Percentiles rank a stretch among this genome's conserved stretches.
phyloP scores from a whole-genome alignment of 2,113 vertebrate genomes.

The Bos indicus region DNA sequence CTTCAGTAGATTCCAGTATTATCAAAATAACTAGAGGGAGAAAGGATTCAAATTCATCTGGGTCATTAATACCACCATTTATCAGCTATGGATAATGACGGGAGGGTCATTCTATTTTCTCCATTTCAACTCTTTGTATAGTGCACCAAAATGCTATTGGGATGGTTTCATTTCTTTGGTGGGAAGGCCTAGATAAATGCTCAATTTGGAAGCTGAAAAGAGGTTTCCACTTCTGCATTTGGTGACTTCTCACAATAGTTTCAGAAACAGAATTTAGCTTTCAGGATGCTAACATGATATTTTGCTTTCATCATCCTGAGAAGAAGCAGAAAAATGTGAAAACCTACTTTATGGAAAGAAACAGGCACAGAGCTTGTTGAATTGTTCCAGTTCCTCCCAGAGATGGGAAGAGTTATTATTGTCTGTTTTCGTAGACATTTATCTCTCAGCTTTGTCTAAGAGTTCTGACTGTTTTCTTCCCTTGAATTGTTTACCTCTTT shows the following conservation, averaged over 20 bases:
- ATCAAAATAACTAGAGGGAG: constrained; percentile 83
- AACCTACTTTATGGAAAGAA: constrained; percentile 24
- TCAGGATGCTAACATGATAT: constrained; percentile 47
- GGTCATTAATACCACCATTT: constrained; percentile 79
- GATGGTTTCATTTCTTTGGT: neutral
- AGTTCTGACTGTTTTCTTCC: neutral
- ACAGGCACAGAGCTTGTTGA: neutral
- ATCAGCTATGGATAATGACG: constrained; percentile 60
- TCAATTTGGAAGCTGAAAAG: neutral
- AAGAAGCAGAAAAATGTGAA: neutral
- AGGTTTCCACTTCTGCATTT: neutral
- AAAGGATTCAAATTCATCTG: constrained; percentile 80
- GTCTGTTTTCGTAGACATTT: neutral
- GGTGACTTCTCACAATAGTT: constrained; percentile 59
- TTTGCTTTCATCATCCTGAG: constrained; percentile 55
- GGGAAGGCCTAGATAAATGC: neutral
- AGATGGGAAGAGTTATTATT: neutral
- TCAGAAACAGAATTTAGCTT: constrained; percentile 60
- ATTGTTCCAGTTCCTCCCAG: neutral
- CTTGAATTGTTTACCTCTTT: neutral
- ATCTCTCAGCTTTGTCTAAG: neutral
- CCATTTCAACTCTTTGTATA: neutral
- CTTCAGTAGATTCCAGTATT: constrained; percentile 80
- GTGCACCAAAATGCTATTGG: neutral
- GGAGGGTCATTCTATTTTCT: constrained; percentile 49